phyloP scores from a whole-genome alignment of 1,140 invertebrate genomes.

The Eulimnadia texana region DNA sequence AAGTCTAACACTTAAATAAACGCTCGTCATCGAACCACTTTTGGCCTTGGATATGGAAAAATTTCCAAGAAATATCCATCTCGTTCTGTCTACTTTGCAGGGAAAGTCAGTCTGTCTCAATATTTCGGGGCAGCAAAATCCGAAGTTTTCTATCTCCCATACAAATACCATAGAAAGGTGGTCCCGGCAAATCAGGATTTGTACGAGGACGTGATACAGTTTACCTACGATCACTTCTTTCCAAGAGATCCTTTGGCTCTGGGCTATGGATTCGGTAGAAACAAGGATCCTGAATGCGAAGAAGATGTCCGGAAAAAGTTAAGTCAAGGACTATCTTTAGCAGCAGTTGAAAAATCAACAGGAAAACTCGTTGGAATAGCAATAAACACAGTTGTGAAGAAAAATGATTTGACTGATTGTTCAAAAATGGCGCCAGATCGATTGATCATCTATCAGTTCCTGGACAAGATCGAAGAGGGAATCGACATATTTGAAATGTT shows the following conservation, averaged over 20 bases:
- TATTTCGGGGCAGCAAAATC: no score
- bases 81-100: no score
- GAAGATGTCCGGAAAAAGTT: neutral
- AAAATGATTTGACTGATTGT: neutral
- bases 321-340: neutral
- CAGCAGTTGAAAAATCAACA: neutral
- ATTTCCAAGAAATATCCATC: no score
- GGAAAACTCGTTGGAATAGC: neutral
- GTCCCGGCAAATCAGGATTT: no score
- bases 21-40: no score
- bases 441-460: neutral
- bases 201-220: no score
- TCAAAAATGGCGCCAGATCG: neutral
- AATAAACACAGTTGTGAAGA: neutral
- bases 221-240: constrained; percentile 4
- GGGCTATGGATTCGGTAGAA: neutral
- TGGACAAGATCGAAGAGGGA: neutral
- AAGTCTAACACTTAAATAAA: no score
- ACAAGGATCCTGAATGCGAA: neutral
- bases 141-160: no score
- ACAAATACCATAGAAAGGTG: no score
- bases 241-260: constrained; percentile 3
- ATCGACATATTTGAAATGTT: neutral
- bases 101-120: no score
- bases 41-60: no score